Evolutionary conservation across 2,797 vertebrate genomes (phyloP).

Genomic region (Paedocypris micromegethes): DNA sequence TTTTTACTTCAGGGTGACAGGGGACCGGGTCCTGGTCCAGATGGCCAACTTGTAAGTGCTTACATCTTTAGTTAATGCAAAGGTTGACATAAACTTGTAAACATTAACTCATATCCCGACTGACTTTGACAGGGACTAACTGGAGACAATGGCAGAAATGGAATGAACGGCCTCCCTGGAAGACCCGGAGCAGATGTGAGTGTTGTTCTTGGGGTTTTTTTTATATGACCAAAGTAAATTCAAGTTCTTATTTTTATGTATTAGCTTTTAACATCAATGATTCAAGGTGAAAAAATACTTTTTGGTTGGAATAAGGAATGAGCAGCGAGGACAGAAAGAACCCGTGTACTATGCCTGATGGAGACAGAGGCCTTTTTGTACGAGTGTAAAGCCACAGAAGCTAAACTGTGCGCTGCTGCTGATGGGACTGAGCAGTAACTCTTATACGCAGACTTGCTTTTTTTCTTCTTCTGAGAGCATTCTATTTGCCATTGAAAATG

Average conservation of each 20-base stretch:
- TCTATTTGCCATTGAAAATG: background rate
- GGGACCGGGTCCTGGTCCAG: constrained; percentile 58
- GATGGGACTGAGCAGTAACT: constrained; percentile 44
- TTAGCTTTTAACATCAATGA: constrained; percentile 42
- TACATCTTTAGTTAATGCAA: background rate
- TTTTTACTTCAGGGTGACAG: constrained; percentile 61
- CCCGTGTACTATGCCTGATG: constrained; percentile 52
- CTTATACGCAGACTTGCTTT: constrained; percentile 23
- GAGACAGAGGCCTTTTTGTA: constrained; percentile 70
- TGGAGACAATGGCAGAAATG: constrained; percentile 80
- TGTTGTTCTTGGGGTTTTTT: constrained; percentile 44
- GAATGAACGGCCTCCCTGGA: constrained; percentile 75
- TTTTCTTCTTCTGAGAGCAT: constrained; percentile 22
- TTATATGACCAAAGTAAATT: background rate
- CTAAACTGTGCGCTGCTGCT: constrained; percentile 34
- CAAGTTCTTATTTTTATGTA: constrained; percentile 28
- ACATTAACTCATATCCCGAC: background rate
- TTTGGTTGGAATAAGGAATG: constrained; percentile 28
- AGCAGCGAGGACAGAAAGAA: constrained; percentile 1
- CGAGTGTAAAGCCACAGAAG: constrained; percentile 24
- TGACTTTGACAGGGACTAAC: constrained; percentile 69
- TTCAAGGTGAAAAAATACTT: constrained; percentile 17
- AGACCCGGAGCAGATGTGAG: constrained; percentile 87
- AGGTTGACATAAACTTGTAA: background rate
- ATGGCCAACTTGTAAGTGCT: constrained; percentile 62